Base-by-base conservation (phyloP, 2,113 vertebrate genomes). In the Mystacornis crossleyi region DNA sequence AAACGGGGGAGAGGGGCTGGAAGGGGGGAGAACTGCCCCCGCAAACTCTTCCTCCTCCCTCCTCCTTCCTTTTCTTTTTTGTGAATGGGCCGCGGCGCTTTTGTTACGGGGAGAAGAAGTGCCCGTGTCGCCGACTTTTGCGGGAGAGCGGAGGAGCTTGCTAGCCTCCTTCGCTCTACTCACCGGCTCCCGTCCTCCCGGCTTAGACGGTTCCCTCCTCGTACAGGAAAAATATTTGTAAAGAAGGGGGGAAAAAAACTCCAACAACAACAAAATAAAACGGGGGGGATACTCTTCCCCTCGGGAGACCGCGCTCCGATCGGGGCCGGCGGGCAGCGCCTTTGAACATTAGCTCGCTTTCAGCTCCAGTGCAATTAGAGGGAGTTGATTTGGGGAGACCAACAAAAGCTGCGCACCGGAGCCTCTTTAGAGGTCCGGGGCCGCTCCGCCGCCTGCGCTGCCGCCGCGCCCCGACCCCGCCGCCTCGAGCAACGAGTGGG, bases 321-420 rank as follows among this genome's bases (percentile, higher is more conserved):
- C 97, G 97, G 95, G 95, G 97, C 94, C 92, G 98, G 96, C 98
- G 98, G 98, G 97, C 97, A 98, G 97, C 98, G 97, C 97, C 98
- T 99, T 98, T 98, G 98, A 98, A 98, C 98, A 99, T 99, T 98
- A 98, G 98, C 98, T 99, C 99, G 97, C 98, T 99, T 99, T 99
- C 98, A 99, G 98, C 97, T 98, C 97, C 96, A 90, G 97, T 97
- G 98, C 98, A 98, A 98, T 98, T 98, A 98, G 97, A 98, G 98
- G 89, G 97, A 98, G 98, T 97, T 98, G 98, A 97, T 98, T 98
- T 98, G 97, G 98, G 98, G 97, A 98, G 97, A 98, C 97, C 98
- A 97, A 98, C 98, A 99, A 98, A 98, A 98, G 97, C 90, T 94
- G 95, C 97, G 94, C 92, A 98, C 95, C 96, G 96, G 95, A 97